Evolutionary conservation across 2,113 vertebrate species (phyloP).

Genomic region (Nothoprocta pentlandii): DNA sequence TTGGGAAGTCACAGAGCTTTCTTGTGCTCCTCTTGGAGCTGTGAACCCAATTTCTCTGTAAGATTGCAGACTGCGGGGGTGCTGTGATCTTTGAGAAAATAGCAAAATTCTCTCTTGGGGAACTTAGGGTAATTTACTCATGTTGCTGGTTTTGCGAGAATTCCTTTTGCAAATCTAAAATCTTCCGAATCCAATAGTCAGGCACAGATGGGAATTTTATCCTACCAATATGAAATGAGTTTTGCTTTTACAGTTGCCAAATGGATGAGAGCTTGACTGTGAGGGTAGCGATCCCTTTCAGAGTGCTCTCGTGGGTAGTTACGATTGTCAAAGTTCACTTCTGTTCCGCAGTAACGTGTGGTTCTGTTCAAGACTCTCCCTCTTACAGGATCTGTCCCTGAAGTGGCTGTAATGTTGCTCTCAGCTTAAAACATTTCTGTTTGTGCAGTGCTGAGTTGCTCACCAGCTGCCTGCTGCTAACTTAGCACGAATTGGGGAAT

Average conservation of each 20-base stretch:
- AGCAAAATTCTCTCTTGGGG: background rate
- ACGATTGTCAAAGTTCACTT: slow-evolving; percentile 25
- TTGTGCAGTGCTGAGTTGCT: rapidly evolving
- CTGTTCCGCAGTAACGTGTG: background rate
- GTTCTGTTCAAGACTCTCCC: slow-evolving; percentile 1
- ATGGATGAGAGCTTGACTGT: slow-evolving; percentile 37
- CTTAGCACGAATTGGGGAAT: background rate
- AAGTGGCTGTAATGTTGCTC: background rate
- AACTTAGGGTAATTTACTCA: background rate
- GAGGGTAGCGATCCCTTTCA: slow-evolving; percentile 34
- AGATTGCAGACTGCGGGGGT: background rate
- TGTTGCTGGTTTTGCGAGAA: background rate
- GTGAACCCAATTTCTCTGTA: background rate
- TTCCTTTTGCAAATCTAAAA: background rate
- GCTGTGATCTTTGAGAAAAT: background rate
- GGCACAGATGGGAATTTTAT: rapidly evolving
- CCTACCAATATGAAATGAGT: rapidly evolving
- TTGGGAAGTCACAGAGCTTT: slow-evolving; percentile 7
- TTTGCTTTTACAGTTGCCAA: background rate
- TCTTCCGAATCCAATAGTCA: background rate
- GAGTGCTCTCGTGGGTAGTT: slow-evolving; percentile 34
- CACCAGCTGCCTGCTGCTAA: background rate
- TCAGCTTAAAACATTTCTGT: background rate
- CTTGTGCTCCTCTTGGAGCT: background rate
- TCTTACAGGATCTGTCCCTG: background rate